phyloP scores from a whole-genome alignment of 2,888 invertebrate species.

The Chaetoderma sp. region DNA sequence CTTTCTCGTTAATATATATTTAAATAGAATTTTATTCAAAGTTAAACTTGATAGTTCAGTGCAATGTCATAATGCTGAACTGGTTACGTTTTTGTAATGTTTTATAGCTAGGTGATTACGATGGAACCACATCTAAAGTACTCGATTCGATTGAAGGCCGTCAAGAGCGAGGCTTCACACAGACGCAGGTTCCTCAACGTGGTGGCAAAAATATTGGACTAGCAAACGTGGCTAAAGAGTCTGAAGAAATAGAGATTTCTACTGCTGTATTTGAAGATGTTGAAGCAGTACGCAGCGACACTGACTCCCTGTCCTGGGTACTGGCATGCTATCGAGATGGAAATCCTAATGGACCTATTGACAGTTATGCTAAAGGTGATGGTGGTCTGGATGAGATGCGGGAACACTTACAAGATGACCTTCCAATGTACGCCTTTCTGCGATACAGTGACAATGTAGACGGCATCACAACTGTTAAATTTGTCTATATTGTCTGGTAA shows the following conservation, averaged over 20 bases:
- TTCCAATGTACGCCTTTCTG: conserved; percentile 61
- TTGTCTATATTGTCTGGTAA: conserved; percentile 66
- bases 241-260: conserved; percentile 46
- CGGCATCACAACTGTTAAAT: conserved; percentile 64
- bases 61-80: not conserved
- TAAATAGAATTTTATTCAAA: too few species aligned
- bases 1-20: too few species aligned
- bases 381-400: conserved; percentile 55
- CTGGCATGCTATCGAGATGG: conserved; percentile 52
- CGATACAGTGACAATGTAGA: conserved; percentile 60
- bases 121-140: conserved; percentile 64
- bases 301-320: conserved; percentile 46
- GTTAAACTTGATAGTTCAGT: too few species aligned
- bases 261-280: conserved; percentile 47
- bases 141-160: conserved; percentile 41
- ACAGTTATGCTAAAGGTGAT: conserved; percentile 43
- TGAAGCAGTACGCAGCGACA: conserved; percentile 49
- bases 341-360: conserved; percentile 51
- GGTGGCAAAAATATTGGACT: conserved; percentile 44
- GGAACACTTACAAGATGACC: conserved; percentile 44
- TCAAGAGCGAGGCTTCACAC: conserved; percentile 64
- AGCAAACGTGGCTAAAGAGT: conserved; percentile 48
- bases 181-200: conserved; percentile 52
- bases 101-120: conserved; percentile 64
- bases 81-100: not conserved